Evolutionary conservation across 2,113 vertebrate species (phyloP), one percentile per base, ranked within the genome.

Genomic region (Pseudopipra pipra): DNA sequence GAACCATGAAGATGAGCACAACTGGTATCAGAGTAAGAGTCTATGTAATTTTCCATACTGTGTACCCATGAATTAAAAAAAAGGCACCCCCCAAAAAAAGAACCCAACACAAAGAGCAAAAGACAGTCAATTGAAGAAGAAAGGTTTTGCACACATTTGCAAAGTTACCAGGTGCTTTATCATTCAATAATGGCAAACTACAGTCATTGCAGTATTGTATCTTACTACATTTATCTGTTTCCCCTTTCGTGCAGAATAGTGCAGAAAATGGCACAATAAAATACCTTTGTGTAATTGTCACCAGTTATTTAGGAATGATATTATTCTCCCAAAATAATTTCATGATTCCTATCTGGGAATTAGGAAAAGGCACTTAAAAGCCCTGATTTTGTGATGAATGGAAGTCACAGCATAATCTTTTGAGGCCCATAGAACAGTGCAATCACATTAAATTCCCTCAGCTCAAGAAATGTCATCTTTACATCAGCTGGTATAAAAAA

Each of bases 381-480:
- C 68, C n/a, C 28, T 4, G 4, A 4, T 93, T 93, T 78, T 49
- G 39, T 81, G 89, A 90, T 90, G 87, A 96, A 95, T 87, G 93
- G 73, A 96, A 96, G 94, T 78, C 81, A 91, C 58, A 92, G 85
- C 63, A 85, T 94, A 89, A 92, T 95, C 96, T 95, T 92, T 54
- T 78, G 90, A 93, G 87, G 79, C 74, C 90, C 82, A 68, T 75
- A 81, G 80, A 96, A 94, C 54, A 80, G 83, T 37, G 89, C 65
- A 87, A 95, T 95, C 95, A 79, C 82, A 80, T 75, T 95, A 95
- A 86, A 97, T 91, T 95, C 92, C 87, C 90, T 90, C 77, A 76
- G 90, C 89, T 96, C 90, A 74, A 94, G 91, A 97, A 97, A 97
- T 92, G 91, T 76, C 94, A 97, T 95, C 95, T 97, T 97, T 92